Percentiles rank a stretch among this genome's conserved stretches.
Conservation (phyloP, 2,113 vertebrate genomes). For the Gnathonemus longibarbis region DNA sequence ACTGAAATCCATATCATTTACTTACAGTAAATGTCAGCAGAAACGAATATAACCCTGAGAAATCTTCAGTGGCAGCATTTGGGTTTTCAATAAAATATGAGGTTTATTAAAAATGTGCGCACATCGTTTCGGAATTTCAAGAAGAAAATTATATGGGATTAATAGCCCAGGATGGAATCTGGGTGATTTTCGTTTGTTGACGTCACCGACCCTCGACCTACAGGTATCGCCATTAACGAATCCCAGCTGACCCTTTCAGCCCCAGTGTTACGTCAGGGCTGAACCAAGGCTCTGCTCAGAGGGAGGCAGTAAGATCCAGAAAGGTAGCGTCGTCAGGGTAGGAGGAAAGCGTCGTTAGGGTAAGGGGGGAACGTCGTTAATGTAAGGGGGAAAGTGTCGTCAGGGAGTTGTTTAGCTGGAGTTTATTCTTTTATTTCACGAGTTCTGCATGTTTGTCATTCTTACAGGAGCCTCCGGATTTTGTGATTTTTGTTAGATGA, state of each 20-base stretch:
- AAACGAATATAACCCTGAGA: not conserved
- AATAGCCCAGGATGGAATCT: not conserved
- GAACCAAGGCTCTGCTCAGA: not conserved
- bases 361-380: not conserved
- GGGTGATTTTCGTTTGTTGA: not conserved
- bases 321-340: no score
- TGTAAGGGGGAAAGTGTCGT: not conserved
- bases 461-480: not conserved
- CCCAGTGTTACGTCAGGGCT: not conserved
- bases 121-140: not conserved
- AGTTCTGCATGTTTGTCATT: not conserved
- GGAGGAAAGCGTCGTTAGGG: no score
- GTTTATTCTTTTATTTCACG: not conserved
- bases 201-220: not conserved
- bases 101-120: not conserved
- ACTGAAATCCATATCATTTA: not conserved
- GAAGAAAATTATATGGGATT: conserved; percentile 9
- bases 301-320: not conserved
- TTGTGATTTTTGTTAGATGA: not conserved
- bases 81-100: conserved; percentile 5
- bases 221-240: not conserved
- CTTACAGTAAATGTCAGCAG: not conserved
- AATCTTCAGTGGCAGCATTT: not conserved
- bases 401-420: not conserved
- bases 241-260: not conserved